Evolutionary conservation across 64 coral and sea anemone genomes (phyloP).

Genomic region (Platygyra sinensis): DNA sequence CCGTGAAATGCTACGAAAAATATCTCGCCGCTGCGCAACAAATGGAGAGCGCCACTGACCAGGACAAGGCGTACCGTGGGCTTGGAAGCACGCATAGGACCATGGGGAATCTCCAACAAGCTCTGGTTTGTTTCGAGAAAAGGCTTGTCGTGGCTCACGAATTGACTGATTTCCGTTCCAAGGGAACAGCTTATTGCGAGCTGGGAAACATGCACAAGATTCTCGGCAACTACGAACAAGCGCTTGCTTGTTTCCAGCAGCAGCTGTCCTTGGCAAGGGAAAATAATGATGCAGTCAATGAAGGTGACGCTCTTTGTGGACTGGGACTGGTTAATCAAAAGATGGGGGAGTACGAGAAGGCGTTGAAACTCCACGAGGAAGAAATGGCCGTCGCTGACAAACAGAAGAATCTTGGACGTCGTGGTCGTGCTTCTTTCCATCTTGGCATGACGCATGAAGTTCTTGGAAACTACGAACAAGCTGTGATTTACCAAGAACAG

Average conservation of each 20-base stretch:
- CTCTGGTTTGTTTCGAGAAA: conserved; percentile 96
- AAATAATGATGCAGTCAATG: conserved; percentile 59
- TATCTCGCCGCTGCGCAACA: conserved; percentile 85
- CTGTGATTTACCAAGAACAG: conserved; percentile 83
- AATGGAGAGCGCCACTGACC: conserved; percentile 77
- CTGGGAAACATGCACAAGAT: conserved; percentile 93
- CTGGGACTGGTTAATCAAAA: conserved; percentile 83
- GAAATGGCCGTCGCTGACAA: conserved; percentile 82
- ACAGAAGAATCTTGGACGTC: conserved; percentile 43
- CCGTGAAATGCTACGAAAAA: conserved; percentile 72
- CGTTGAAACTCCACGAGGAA: conserved; percentile 85
- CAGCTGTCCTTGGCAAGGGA: conserved; percentile 76
- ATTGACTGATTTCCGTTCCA: conserved; percentile 78
- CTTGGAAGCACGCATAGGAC: conserved; percentile 88
- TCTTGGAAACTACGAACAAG: conserved; percentile 80
- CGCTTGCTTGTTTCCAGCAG: conserved; percentile 79
- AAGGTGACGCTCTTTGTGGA: conserved; percentile 90
- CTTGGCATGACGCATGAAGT: conserved; percentile 82
- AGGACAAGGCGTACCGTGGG: conserved; percentile 95
- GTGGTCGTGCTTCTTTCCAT: conserved; percentile 73
- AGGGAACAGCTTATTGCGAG: conserved; percentile 89
- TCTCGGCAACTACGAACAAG: conserved; percentile 97
- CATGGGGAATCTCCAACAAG: conserved; percentile 94
- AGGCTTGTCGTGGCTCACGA: conserved; percentile 93
- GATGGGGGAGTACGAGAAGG: conserved; percentile 90